Evolutionary conservation across 2,888 invertebrate genomes (phyloP).

Genomic region (Acleris emargana): DNA sequence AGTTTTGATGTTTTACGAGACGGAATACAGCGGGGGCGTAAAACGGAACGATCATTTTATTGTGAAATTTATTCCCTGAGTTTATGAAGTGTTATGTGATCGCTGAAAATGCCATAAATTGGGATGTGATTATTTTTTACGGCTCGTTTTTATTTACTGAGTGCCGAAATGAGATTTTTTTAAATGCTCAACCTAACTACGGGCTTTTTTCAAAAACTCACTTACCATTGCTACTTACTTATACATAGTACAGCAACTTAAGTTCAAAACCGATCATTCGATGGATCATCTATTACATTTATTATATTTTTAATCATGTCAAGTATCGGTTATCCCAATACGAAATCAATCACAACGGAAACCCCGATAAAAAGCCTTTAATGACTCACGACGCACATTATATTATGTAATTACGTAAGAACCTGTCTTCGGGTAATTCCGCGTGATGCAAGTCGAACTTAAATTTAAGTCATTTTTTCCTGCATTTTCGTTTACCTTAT

Average conservation of each 20-base stretch:
- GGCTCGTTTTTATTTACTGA: slow-evolving; percentile 7
- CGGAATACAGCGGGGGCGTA: slow-evolving; percentile 41
- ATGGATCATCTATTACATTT: no score
- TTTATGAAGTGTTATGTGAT: slow-evolving; percentile 68
- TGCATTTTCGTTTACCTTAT: slow-evolving; percentile 11
- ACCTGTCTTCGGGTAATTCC: not conserved
- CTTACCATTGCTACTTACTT: no score
- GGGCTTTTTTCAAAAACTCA: no score
- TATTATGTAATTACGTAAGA: not conserved
- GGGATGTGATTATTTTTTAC: slow-evolving; percentile 58
- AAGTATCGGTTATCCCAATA: no score
- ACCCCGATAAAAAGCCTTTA: not conserved
- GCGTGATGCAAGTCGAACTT: not conserved
- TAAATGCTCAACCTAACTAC: no score
- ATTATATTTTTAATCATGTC: no score
- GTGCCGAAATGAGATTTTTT: slow-evolving; percentile 20
- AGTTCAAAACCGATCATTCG: no score
- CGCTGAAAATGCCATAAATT: slow-evolving; percentile 56
- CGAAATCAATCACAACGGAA: no score
- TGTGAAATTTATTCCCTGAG: slow-evolving; percentile 58
- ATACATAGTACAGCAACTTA: no score
- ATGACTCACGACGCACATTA: slow-evolving; percentile 1
- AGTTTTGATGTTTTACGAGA: slow-evolving; percentile 27
- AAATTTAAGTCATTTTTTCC: not conserved
- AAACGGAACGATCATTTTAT: slow-evolving; percentile 59